Conservation (phyloP, 2,888 invertebrate genomes). For the Paralinhomoeus sp. region DNA sequence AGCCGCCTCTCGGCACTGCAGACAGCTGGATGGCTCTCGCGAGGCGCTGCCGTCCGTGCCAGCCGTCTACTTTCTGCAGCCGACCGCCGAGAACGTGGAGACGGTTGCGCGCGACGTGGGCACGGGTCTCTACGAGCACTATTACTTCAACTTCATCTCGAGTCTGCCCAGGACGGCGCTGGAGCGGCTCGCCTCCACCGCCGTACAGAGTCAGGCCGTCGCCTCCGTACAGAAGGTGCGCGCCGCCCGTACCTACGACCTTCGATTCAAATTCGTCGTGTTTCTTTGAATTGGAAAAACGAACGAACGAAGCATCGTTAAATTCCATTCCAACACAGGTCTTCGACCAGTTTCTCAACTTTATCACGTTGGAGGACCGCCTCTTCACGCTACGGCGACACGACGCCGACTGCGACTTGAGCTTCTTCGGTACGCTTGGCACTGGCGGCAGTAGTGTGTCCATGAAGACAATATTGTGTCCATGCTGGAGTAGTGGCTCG, state of each 20-base stretch:
- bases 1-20: conserved; percentile 6
- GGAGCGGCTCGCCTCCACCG: conserved; percentile 77
- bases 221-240: conserved; percentile 51
- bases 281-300: no score
- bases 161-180: conserved; percentile 56
- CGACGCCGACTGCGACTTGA: conserved; percentile 65
- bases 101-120: conserved; percentile 47
- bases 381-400: conserved; percentile 55
- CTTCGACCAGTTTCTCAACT: conserved; percentile 93
- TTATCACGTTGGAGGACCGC: conserved; percentile 90
- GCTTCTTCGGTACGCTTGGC: conserved; percentile 62
- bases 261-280: no score
- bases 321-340: no score
- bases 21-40: conserved; percentile 29
- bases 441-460: no score
- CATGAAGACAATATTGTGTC: no score
- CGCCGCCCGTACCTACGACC: no score
- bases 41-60: conserved; percentile 85
- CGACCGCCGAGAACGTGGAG: conserved; percentile 80
- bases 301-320: no score
- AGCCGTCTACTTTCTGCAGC: conserved; percentile 87
- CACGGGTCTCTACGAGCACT: conserved; percentile 63
- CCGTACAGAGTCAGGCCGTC: conserved; percentile 69
- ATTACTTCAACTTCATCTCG: conserved; percentile 81
- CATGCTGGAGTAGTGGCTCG: no score